Percentiles rank a stretch among this genome's conserved stretches.
Evolutionary conservation across 1,140 invertebrate genomes (phyloP).

Genomic region (Tigriopus japonicus): DNA sequence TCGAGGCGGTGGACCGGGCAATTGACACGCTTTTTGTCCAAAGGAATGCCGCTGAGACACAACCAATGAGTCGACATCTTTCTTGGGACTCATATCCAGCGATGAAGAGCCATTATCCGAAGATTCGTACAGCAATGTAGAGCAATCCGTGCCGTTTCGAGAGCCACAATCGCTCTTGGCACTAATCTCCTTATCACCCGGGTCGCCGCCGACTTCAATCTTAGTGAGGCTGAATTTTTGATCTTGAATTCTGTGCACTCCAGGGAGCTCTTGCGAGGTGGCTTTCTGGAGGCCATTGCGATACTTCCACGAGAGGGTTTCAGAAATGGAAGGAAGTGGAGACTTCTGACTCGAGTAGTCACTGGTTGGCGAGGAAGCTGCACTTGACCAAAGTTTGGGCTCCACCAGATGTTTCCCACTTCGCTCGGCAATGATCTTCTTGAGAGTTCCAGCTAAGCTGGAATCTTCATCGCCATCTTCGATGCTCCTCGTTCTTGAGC

Average conservation of each 20-base stretch:
- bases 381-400: neutral
- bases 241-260: neutral
- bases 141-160: too few species aligned
- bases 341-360: neutral
- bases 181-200: neutral
- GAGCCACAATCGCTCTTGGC: too few species aligned
- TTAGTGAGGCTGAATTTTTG: neutral
- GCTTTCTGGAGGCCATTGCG: constrained; percentile 1
- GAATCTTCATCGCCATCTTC: neutral
- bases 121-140: too few species aligned
- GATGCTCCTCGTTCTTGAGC: neutral
- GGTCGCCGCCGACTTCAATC: neutral
- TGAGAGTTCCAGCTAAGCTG: neutral
- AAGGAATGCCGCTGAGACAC: neutral
- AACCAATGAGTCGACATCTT: too few species aligned
- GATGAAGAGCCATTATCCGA: too few species aligned
- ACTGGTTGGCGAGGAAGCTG: neutral
- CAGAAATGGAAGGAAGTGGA: too few species aligned
- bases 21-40: neutral
- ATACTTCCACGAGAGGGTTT: neutral
- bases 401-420: neutral
- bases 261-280: constrained; percentile 1
- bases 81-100: too few species aligned
- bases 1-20: neutral
- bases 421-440: constrained; percentile 2